Percentiles rank a stretch among this genome's conserved stretches.
Evolutionary conservation across 2,797 vertebrate genomes (phyloP).

Genomic region (Lateolabrax maculatus): DNA sequence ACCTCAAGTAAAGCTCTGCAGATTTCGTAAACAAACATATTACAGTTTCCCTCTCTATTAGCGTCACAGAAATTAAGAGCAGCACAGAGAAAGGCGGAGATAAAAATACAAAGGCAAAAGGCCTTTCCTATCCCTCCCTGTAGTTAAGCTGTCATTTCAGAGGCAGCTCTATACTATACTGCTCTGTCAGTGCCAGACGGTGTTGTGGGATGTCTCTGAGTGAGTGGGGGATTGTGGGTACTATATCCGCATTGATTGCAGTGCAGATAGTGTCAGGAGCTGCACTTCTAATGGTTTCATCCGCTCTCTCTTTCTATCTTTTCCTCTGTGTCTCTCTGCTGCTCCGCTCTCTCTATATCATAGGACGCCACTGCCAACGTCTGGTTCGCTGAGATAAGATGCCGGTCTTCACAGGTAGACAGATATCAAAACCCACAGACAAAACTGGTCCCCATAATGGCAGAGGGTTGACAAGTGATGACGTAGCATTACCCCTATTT

Average conservation of each 20-base stretch:
- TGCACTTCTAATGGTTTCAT: conserved; percentile 56
- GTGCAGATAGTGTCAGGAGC: conserved; percentile 55
- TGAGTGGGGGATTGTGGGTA: conserved; percentile 48
- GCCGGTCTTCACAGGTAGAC: conserved; percentile 52
- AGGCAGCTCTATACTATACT: conserved; percentile 39
- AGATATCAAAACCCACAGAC: conserved; percentile 61
- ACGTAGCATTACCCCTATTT: conserved; percentile 48
- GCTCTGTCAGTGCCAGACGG: conserved; percentile 32
- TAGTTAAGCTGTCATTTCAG: conserved; percentile 61
- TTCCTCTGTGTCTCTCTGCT: conserved; percentile 27
- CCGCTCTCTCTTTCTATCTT: conserved; percentile 18
- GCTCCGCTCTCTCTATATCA: conserved; percentile 25
- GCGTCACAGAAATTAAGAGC: conserved; percentile 13
- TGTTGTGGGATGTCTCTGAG: conserved; percentile 48
- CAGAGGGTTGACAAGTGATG: conserved; percentile 49
- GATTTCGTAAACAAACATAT: conserved; percentile 20
- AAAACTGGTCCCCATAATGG: conserved; percentile 24
- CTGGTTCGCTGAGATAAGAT: conserved; percentile 71
- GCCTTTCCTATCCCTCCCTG: conserved; percentile 31
- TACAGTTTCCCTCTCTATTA: conserved; percentile 21
- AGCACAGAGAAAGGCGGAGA: background rate
- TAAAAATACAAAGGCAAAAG: conserved; percentile 27
- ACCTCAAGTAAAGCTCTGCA: conserved; percentile 11
- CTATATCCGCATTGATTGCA: conserved; percentile 65
- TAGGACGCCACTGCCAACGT: conserved; percentile 39